Base-by-base conservation (phyloP, 2,888 invertebrate genomes). In the Epinotia bilunana region DNA sequence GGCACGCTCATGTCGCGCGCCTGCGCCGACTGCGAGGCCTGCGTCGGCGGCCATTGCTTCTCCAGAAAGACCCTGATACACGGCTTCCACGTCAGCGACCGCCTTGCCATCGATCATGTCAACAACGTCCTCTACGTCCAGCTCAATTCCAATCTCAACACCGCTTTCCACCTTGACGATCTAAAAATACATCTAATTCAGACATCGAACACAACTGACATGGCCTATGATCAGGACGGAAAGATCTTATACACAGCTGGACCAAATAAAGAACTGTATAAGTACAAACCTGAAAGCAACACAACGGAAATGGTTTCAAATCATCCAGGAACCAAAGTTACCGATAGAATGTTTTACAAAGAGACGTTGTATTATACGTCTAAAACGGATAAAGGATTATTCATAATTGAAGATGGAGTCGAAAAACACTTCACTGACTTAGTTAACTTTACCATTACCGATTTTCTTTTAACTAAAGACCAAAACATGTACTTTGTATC, bases 61-160 rank as follows among this genome's bases (percentile, higher is more conserved):
- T 5, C 60, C 28, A 60, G 60, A 9, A 16, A 60, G 28, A 60
- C 60, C 13, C 16, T 60, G 2, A 60, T 60, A 28, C 60, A 60
- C 28, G 60, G 60, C 16, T 60, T 28, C 16, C 60, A 13, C 16
- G 12, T 60, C 13, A 60, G 16, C 7, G 60, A 60, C 16, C 58
- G 23, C 20, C 33, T 60, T 7, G 60, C 60, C 16, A 28, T 60
- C 20, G 60, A 60, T 33, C 16, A 23, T 33, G 16, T 16, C 60
- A 60, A 60, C 60, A 60, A 60, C 16, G 20, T 60, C 16, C 60
- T 60, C 28, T 60, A 60, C 60, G 16, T 60, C 16, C 33, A 60
- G 60, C 28, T 60, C 16, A 60, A 60, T 16, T 60, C 60, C 16
- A 60, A 28, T 6, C 60, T 28, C 28, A 60, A 28, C 12, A 60